Percentiles rank a stretch among this genome's conserved stretches.
phyloP scores from a whole-genome alignment of 2,797 vertebrate genomes.

The Manis pentadactyla region DNA sequence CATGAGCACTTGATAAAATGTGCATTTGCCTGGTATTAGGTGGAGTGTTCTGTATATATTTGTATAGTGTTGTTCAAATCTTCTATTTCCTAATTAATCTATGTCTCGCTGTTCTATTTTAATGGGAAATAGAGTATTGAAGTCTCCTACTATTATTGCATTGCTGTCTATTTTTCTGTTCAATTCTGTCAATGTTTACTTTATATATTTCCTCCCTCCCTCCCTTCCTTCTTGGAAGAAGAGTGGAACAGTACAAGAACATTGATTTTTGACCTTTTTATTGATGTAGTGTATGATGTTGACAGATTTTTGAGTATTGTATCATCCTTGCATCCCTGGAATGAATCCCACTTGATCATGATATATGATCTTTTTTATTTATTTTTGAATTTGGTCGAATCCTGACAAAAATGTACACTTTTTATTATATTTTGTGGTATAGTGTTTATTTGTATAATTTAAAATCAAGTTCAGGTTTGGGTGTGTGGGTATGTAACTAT shows the following conservation, averaged over 20 bases:
- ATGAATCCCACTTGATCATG: no score
- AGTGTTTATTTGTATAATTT: neutral
- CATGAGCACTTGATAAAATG: neutral
- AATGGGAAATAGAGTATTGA: neutral
- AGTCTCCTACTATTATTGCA: neutral
- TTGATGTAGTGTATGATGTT: no score
- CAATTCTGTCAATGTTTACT: neutral
- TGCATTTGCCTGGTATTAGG: neutral
- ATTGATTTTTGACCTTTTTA: neutral
- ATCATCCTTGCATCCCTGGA: no score
- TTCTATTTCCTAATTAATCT: neutral
- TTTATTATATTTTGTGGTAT: neutral
- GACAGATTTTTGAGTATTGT: no score
- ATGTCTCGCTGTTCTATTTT: neutral
- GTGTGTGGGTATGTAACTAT: neutral
- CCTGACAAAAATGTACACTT: neutral
- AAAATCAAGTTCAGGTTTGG: neutral
- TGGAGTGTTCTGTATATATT: neutral
- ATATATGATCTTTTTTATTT: no score
- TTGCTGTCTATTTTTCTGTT: neutral
- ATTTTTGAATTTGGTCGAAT: neutral
- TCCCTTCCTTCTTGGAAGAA: neutral
- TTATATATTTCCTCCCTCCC: neutral
- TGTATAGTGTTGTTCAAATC: neutral
- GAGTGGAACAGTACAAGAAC: neutral